Base-by-base conservation (phyloP, 2,113 vertebrate genomes). In the Scortum barcoo region DNA sequence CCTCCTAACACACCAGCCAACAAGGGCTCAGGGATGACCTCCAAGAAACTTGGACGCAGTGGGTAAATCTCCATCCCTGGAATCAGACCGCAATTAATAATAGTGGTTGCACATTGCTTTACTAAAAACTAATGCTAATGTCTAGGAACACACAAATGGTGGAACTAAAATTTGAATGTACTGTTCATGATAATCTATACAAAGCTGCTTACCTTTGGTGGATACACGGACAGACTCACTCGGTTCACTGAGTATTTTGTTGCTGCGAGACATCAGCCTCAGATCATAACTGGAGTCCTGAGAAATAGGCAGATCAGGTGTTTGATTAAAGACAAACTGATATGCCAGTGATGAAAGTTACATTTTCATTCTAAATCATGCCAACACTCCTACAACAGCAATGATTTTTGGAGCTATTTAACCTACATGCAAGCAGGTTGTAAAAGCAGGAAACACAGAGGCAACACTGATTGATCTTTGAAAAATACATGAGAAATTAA, bases 21-120 rank as follows among this genome's bases (percentile, higher is more conserved):
- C 73, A 99, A 94, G 0, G 97, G 97, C 93, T 97, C 95, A 0
- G 97, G 96, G 73, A 98, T 92, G 20, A 96, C 94, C 80, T 96
- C 96, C 0, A 97, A 92, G 77, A 97, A 95, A 92, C 96, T 95
- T 0, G 96, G 96, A 26, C 94, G 96, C 0, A 96, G 93, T 0
- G 97, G 96, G 81, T 99, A 99, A 77, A 98, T 93, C 67, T 96
- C 97, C 96, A 99, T 97, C 38, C 97, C 98, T 99, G 93, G 1
- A 66, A 84, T 24, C 8, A 67, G 30, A 67, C 14, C 17, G 3
- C 3, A 71, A 24, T 63, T 44, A 73, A 19, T 22, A 16, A 38
- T n/a, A 2, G 3, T 42, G 72, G 46, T 40, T 2, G 1, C 19
- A 75, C 50, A 62, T 48, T 24, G 6, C 7, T 38, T 9, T 38